Conservation (phyloP, 2,113 vertebrate species). For the Echinops telfairi region DNA sequence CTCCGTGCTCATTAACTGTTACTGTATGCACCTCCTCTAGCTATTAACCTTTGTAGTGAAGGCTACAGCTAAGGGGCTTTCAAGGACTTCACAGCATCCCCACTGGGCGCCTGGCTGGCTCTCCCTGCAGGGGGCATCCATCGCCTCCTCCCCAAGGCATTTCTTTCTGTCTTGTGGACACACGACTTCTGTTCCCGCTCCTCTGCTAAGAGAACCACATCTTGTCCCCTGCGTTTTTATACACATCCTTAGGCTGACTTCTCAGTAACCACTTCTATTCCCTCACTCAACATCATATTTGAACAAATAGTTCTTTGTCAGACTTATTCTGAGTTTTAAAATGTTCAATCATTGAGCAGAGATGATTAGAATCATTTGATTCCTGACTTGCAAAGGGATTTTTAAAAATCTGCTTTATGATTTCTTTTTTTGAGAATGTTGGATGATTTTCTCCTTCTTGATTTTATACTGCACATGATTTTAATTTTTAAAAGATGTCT, state of each 20-base stretch:
- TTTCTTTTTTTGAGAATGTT: no score
- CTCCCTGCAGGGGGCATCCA: not conserved
- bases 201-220: slow-evolving; percentile 8
- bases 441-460: no score
- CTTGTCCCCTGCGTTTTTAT: not conserved
- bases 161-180: slow-evolving; percentile 19
- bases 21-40: slow-evolving; percentile 3
- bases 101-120: not conserved
- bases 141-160: not conserved
- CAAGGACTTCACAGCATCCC: slow-evolving; percentile 29
- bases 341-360: not conserved
- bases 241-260: not conserved
- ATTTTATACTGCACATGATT: no score
- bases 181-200: not conserved
- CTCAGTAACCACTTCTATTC: not conserved
- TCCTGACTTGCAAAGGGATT: not conserved
- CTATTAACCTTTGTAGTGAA: slow-evolving; percentile 69
- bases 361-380: not conserved
- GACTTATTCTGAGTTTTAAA: slow-evolving; percentile 12
- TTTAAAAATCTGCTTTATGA: not conserved
- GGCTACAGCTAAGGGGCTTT: slow-evolving; percentile 36
- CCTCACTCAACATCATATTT: not conserved
- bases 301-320: not conserved
- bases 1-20: slow-evolving; percentile 53
- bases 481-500: no score